phyloP scores from a whole-genome alignment of 2,113 vertebrate genomes.

The Bombycilla garrulus region DNA sequence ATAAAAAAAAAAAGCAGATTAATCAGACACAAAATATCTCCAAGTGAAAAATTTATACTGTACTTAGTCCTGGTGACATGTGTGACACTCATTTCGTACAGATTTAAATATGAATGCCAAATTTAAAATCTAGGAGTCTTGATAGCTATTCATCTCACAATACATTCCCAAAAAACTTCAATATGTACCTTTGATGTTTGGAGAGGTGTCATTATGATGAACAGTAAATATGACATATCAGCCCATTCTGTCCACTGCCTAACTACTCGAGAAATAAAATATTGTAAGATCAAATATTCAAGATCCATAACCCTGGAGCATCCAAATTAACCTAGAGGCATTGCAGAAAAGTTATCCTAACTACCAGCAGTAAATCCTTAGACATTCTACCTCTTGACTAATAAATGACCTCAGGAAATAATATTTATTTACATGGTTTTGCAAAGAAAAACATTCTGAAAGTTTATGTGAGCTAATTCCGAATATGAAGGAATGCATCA shows the following conservation, averaged over 20 bases:
- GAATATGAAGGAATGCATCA: slow-evolving; percentile 8
- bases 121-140: background rate
- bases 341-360: background rate
- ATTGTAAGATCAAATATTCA: background rate
- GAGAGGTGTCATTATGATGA: background rate
- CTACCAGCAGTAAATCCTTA: background rate
- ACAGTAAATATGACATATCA: background rate
- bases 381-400: slow-evolving; percentile 27
- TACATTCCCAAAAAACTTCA: background rate
- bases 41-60: background rate
- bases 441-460: slow-evolving; percentile 35
- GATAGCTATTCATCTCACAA: background rate
- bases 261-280: background rate
- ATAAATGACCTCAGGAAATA: slow-evolving; percentile 45
- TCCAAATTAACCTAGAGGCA: slow-evolving; percentile 35
- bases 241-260: background rate
- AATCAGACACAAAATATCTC: background rate
- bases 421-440: slow-evolving; percentile 47
- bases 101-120: background rate
- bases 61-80: background rate
- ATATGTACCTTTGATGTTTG: background rate
- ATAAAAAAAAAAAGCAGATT: background rate
- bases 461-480: slow-evolving; percentile 12
- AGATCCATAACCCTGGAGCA: background rate
- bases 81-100: background rate